Evolutionary conservation across 2,113 vertebrate species (phyloP), one percentile per base, ranked within the genome.

Genomic region (Syrrhaptes paradoxus): DNA sequence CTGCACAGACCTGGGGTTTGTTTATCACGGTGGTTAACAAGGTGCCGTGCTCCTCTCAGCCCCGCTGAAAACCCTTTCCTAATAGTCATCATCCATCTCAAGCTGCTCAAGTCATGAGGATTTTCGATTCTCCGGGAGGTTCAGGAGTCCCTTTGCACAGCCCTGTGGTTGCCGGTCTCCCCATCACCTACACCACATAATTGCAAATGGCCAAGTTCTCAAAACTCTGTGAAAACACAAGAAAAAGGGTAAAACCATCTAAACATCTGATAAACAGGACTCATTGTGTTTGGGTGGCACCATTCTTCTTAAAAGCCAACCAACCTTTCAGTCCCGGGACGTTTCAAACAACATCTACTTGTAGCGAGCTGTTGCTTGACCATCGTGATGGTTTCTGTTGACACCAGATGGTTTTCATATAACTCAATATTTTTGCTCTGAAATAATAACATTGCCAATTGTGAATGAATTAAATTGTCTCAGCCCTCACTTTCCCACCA

Each of bases 391-490:
- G 74, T 68, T 89, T 87, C 84, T 95, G 52, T 58, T 94, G 91
- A 54, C 83, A 89, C 80, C 96, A 95, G 91, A 68, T 95, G 95
- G 92, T 96, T 96, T 95, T 59, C 92, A 96, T 96, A 85, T 10
- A 36, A 10, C 61, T 76, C 91, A 24, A 9, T 82, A 59, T 89
- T 90, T 89, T 91, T 72, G 49, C 61, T 54, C 92, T 70, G 84
- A 68, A 93, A 74, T 87, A 94, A 95, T 79, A 94, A 90, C 87
- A 55, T 41, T 66, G 68, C 78, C 81, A 85, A 63, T 80, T 93
- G 80, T 63, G 87, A 93, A 66, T 72, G 89, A 95, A 93, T 95
- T 95, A 96, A 95, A 71, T 89, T 93, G 91, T 93, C 92, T 89
- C 87, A 72, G 4, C 88, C 67, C 78, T 82, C 92, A 91, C 95